Evolutionary conservation across 2,797 vertebrate genomes (phyloP), one percentile per base, ranked within the genome.

Genomic region (Pseudomugil gertrudae): DNA sequence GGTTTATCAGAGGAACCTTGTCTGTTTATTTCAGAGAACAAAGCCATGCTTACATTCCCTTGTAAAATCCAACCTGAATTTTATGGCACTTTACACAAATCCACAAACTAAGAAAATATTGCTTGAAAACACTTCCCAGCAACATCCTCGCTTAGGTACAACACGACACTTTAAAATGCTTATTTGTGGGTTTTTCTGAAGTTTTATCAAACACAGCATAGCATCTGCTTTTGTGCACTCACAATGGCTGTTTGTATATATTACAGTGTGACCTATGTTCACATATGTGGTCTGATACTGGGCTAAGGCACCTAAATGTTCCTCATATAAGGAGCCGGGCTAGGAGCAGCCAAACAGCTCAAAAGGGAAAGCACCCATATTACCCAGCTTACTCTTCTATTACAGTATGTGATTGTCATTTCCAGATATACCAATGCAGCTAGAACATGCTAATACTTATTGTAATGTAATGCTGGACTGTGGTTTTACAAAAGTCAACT

Each of bases 301-400:
- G 79, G 75, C 81, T 87, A 92, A 92, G 91, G 90, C 91, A 92
- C 89, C 84, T 65, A 26, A 68, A 84, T 78, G 79, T 83, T 85
- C 82, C 79, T 84, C 78, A 84, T 66, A 84, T 61, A 66, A 51
- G 26, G 29, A 89, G 76, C 73, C 61, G 69, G 76, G 73, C 79
- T 79, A 10, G 63, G 51, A 79, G 63, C 63, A 76, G 79, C 66
- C 79, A 15, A 38, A 33, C 52, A 64, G 83, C 84, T 85, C 81
- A 66, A 68, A 84, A 76, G 72, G 80, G 72, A 84, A 81, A 90
- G 89, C 90, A 90, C 90, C 90, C 68, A 85, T 74, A 48, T 79
- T 55, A 51, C 79, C 65, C 60, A 82, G 69, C 66, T 76, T 65
- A 78, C 66, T 59, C 73, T 74, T 80, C 72, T 76, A 63, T 81